These are phyloP conservation scores for Sceliomorpha sp. DNA, from an alignment of 2,888 invertebrate genomes.

Conservation along the genomic window DNA sequence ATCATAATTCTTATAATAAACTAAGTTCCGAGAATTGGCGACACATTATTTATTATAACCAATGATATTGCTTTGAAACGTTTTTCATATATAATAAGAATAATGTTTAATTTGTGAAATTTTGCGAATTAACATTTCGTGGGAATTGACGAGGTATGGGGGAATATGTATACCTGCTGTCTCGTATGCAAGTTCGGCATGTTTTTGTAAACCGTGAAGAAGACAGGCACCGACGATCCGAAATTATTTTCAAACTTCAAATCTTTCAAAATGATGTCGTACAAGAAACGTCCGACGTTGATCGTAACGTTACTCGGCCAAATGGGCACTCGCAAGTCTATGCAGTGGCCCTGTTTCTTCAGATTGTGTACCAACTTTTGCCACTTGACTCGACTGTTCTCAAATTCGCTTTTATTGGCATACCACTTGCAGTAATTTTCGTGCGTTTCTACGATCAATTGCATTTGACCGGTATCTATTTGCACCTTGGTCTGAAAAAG, in stretches of 20 bases:
- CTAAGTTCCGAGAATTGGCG: too few species aligned
- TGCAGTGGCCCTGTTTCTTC: conserved; percentile 58
- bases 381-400: conserved; percentile 85
- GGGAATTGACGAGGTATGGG: too few species aligned
- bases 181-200: conserved; percentile 65
- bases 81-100: too few species aligned
- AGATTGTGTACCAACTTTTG: conserved; percentile 83
- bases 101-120: too few species aligned
- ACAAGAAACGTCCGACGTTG: conserved; percentile 91
- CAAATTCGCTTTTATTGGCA: conserved; percentile 77
- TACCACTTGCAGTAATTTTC: conserved; percentile 86
- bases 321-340: conserved; percentile 82
- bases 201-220: conserved; percentile 89
- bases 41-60: too few species aligned
- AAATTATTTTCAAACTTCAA: conserved; percentile 86
- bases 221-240: conserved; percentile 85
- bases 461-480: conserved; percentile 84
- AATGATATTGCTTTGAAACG: too few species aligned
- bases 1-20: too few species aligned
- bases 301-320: conserved; percentile 86
- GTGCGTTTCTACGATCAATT: conserved; percentile 85
- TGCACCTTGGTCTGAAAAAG: conserved; percentile 85
- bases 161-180: conserved; percentile 58
- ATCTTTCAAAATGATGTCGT: conserved; percentile 92
- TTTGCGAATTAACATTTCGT: neutral